Evolutionary conservation across 1,140 invertebrate species (phyloP), one percentile per base, ranked within the genome.

Genomic region (Drosophila sucinea): DNA sequence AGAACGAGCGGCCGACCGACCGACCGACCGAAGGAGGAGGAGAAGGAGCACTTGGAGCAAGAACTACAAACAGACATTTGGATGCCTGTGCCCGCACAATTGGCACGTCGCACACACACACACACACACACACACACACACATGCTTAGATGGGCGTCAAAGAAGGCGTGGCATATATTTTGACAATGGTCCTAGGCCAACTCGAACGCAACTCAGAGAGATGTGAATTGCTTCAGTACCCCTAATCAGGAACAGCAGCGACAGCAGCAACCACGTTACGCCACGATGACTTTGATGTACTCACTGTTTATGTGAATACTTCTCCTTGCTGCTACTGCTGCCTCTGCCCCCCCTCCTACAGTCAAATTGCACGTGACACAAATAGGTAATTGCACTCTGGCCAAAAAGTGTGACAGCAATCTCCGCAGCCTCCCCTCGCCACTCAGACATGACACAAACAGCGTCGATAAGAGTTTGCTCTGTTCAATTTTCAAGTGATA

Each of bases 361-460:
- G 60, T n/a, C 32, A 51, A 58, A 58, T 67, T 67, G 64, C 64
- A 67, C 64, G 64, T 67, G 64, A 67, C 64, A 67, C 54, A 67
- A 67, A 67, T 67, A 67, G 64, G 64, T 67, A 67, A 67, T 67
- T 67, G 64, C 64, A 55, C 44, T 55, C 27, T 66, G 63, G 60
- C 40, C 60, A 61, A 61, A 61, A 61, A 44, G 60, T 61, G 35
- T 61, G 35, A 61, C 60, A 58, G 32, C 56, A 58, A 58, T 35
- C 56, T 27, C 44, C 44, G 23, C 56, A 33, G 25, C 6, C 3
- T 35, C 32, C 7, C 55, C 7, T 33, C 32, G n/a, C 11, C 17
- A 32, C 56, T 58, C n/a, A 6, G n/a, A 17, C 55, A 8, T 33
- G 55, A 57, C 30, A 32, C 55, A 57, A 57, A 57, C 30, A 6